Base-by-base conservation (phyloP, 2,113 vertebrate genomes). In the Crotalus tigris region DNA sequence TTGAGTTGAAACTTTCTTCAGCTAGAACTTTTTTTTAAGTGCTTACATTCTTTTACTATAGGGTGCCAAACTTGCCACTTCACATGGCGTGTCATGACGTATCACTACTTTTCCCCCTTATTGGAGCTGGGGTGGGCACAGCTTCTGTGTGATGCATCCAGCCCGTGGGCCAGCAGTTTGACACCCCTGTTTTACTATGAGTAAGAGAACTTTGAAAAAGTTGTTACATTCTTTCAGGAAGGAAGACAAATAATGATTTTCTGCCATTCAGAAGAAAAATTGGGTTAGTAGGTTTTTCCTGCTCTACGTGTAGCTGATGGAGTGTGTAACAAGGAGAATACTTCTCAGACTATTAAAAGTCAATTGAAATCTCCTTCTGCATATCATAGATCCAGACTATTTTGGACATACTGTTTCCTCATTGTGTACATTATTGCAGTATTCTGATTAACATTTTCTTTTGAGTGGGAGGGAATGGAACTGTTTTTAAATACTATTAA, bases 231-330 rank as follows among this genome's bases (percentile, higher is more conserved):
- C 3, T 94, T 88, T 5, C 0, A 57, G 46, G 23, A 54, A 0
- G 6, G 69, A 85, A 85, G 54, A 58, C 4, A 53, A 57, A 33
- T 39, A 51, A 87, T 0, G 0, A 86, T 75, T 92, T 96, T n/a
- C 7, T 85, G 2, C 90, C 7, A 44, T 3, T 23, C 33, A 11
- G 5, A 81, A 92, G 69, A 90, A 91, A 21, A 21, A 89, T 46
- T 92, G 91, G 46, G 24, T 85, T 12, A 33, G 15, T n/a, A 3
- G 33, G 88, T 26, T 85, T 92, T 92, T 81, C 92, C 33, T 55
- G 33, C n/a, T 91, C 69, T 85, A 89, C 7, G 46, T 39, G 44
- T 46, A 92, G 75, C 33, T 64, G 69, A 19, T 15, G 51, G 51
- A 95, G 69, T 93, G 9, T 1, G 10, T 51, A 15, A 26, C 86